Evolutionary conservation across 2,113 vertebrate genomes (phyloP), one percentile per base, ranked within the genome.

Genomic region (Scalopus aquaticus): DNA sequence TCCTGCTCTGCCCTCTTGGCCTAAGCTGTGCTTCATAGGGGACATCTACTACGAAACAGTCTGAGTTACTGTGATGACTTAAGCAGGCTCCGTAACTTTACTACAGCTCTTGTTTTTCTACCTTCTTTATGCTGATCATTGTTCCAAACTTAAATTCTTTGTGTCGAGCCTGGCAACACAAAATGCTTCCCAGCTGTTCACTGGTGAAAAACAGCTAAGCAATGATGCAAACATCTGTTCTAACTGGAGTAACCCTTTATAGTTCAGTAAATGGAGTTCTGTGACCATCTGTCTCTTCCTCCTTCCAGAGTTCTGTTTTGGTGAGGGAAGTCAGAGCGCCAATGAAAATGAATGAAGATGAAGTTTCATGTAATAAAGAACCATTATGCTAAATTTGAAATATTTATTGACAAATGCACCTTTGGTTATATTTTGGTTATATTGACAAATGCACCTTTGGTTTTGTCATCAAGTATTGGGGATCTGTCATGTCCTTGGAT

Each of bases 111-210:
- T 78, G 26, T 54, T 82, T 92, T 89, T 89, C 28, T 80, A 0
- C 28, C 28, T 84, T 70, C 46, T 85, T 44, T 35, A 20, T 73
- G 82, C 54, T 30, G 37, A 51, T 92, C 19, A 80, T 67, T 73
- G 32, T 81, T 93, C 56, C 62, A 85, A 67, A 91, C 19, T 35
- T 94, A 91, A 85, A 72, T 58, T 94, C 60, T 64, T 70, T 88
- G 42, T 35, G 51, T 93, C 60, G 32, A 4, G 46, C 70, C 67
- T 96, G 78, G 60, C 87, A 94, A 72, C 35, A 39, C 12, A 28
- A 44, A 93, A 91, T 26, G n/a, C 60, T 93, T 81, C 30, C 85
- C 78, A 62, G 94, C 73, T 85, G 77, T 49, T 93, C 46, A 6
- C 87, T 70, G 54, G 67, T 72, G 60, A 81, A 64, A 16, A 39